Evolutionary conservation across 2,113 vertebrate species (phyloP).

Genomic region (Sinosuthora webbiana): DNA sequence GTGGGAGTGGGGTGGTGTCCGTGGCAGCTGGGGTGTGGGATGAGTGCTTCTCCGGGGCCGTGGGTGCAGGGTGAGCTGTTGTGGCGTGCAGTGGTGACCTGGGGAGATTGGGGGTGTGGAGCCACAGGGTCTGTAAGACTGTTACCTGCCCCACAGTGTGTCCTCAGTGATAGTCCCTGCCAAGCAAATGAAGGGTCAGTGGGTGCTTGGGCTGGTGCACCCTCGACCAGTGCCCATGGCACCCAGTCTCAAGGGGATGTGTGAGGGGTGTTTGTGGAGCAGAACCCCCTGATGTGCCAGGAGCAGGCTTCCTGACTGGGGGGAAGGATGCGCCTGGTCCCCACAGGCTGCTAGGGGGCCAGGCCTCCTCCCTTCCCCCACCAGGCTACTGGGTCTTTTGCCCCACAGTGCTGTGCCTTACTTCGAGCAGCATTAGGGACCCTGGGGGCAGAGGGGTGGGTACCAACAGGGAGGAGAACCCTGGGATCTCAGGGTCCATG

Average conservation of each 20-base stretch:
- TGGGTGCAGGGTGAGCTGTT: neutral
- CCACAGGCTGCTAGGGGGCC: neutral
- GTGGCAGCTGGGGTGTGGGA: neutral
- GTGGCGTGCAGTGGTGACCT: accelerated
- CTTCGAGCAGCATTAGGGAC: neutral
- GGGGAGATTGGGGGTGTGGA: neutral
- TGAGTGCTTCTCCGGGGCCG: accelerated
- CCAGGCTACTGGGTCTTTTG: neutral
- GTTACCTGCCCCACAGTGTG: accelerated
- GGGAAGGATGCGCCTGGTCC: accelerated
- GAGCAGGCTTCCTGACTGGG: accelerated
- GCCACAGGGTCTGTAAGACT: neutral
- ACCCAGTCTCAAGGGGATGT: neutral
- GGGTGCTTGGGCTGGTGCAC: neutral
- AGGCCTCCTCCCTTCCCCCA: neutral
- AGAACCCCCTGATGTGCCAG: neutral
- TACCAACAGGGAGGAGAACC: neutral
- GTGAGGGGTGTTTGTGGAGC: neutral
- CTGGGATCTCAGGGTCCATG: neutral
- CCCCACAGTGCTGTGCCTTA: neutral
- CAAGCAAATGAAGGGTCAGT: neutral
- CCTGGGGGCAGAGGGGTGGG: neutral
- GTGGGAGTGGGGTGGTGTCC: neutral
- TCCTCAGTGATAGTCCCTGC: neutral
- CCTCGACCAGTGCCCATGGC: neutral